Base-by-base conservation (phyloP, 2,113 vertebrate species). In the Pao palembangensis region DNA sequence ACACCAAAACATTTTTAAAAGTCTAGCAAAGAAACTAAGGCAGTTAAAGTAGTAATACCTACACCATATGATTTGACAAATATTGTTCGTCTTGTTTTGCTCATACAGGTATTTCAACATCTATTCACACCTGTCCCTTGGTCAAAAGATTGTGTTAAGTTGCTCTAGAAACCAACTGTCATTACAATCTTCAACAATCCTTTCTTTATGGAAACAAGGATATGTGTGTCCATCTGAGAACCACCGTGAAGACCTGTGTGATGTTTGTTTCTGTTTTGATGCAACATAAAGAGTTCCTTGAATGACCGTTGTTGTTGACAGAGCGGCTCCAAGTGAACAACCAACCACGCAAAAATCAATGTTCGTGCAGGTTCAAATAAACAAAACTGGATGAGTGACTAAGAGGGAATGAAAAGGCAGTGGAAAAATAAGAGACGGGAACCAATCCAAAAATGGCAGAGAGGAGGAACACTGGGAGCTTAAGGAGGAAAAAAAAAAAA, bases 321-420 rank as follows among this genome's bases (percentile, higher is more conserved):
- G 82, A 81, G 84, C 90, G 83, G 91, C 92, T 92, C 92, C 92
- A 91, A 89, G 91, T 92, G 90, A 93, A 94, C 92, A 93, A 93
- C 92, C 93, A 96, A 90, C 93, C 92, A 93, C 83, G 92, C 93
- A 93, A 94, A 94, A 38, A 88, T 86, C 90, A 94, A 94, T 93
- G 95, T 96, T 93, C 87, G 88, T 94, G 94, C 92, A 95, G 93
- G 93, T 90, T 90, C 78, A 87, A 90, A 88, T 88, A 90, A 91
- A 88, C 71, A 80, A 86, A 83, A 87, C 76, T 71, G 64, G 67
- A 80, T 85, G 81, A 74, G 75, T 65, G 64, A 72, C 67, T 41
- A 68, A 69, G 62, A 58, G 60, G 75, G 79, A 58, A 72, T 76
- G 77, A 58, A 62, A 42, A 58, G 67, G 62, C 57, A 54, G 61